phyloP scores from a whole-genome alignment of 2,888 invertebrate genomes.

The Netelia melanura region DNA sequence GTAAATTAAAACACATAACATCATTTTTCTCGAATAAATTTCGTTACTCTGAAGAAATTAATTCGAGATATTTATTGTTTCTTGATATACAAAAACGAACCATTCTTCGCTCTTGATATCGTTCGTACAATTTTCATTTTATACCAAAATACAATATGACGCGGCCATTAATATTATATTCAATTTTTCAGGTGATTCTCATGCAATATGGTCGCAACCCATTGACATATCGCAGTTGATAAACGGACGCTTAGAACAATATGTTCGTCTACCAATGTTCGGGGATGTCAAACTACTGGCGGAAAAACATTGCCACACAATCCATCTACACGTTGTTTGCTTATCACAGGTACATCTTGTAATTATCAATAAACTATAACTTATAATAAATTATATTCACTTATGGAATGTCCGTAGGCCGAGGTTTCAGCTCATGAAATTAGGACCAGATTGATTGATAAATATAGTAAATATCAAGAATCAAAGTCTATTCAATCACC shows the following conservation, averaged over 20 bases:
- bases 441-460: slow-evolving; percentile 87
- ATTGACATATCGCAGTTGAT: slow-evolving; percentile 76
- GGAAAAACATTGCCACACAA: slow-evolving; percentile 85
- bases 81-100: no score
- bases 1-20: no score
- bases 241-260: slow-evolving; percentile 84
- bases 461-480: slow-evolving; percentile 60
- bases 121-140: background rate
- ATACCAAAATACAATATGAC: background rate
- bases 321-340: slow-evolving; percentile 86
- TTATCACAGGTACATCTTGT: slow-evolving; percentile 86
- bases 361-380: background rate
- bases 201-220: slow-evolving; percentile 78
- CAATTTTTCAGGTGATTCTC: slow-evolving; percentile 63
- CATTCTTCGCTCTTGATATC: no score
- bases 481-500: slow-evolving; percentile 11
- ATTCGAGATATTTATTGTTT: no score
- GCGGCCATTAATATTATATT: slow-evolving; percentile 1
- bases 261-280: slow-evolving; percentile 87
- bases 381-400: slow-evolving; percentile 10
- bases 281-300: slow-evolving; percentile 87
- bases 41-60: no score
- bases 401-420: slow-evolving; percentile 82
- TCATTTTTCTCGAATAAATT: no score
- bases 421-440: slow-evolving; percentile 94